These are phyloP conservation scores for Drosophila nigrodunni DNA, from an alignment of 1,140 invertebrate genomes.

Conservation along the genomic window DNA sequence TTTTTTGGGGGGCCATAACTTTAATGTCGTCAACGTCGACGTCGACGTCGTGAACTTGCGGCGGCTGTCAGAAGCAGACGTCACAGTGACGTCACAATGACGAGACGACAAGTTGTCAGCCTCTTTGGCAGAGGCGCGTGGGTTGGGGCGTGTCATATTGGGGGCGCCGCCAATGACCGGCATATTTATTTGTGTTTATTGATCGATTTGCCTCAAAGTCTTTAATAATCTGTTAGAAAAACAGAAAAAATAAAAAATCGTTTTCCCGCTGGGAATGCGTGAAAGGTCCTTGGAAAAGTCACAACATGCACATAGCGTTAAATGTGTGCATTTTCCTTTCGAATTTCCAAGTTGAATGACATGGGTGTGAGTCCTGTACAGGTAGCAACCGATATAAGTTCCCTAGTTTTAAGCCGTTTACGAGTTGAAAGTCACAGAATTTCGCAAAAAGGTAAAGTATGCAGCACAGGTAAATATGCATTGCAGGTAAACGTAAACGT, in stretches of 20 bases:
- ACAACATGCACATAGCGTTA: background rate
- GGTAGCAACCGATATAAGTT: constrained; percentile 3
- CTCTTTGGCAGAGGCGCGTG: background rate
- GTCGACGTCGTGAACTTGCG: background rate
- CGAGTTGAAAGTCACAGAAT: constrained; percentile 77
- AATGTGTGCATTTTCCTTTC: background rate
- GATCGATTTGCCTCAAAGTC: constrained; percentile 17
- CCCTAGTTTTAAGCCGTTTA: constrained; percentile 67
- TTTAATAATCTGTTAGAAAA: no score
- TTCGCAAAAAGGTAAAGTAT: constrained; percentile 46
- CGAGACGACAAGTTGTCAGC: constrained; percentile 54
- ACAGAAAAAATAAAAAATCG: no score
- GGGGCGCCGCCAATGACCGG: constrained; percentile 64
- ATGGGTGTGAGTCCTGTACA: constrained; percentile 38
- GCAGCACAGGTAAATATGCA: constrained; percentile 64
- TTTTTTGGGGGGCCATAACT: constrained; percentile 16
- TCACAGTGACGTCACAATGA: constrained; percentile 36
- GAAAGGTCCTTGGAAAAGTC: constrained; percentile 4
- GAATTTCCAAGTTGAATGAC: constrained; percentile 37
- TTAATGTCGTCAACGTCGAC: constrained; percentile 23
- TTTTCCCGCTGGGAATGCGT: constrained; percentile 2
- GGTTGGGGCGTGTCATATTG: constrained; percentile 20
- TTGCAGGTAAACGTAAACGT: constrained; percentile 34
- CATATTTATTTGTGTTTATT: constrained; percentile 48
- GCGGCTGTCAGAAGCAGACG: constrained; percentile 67